Conservation (phyloP, 1,140 invertebrate species). For the Drosophila sp. region DNA sequence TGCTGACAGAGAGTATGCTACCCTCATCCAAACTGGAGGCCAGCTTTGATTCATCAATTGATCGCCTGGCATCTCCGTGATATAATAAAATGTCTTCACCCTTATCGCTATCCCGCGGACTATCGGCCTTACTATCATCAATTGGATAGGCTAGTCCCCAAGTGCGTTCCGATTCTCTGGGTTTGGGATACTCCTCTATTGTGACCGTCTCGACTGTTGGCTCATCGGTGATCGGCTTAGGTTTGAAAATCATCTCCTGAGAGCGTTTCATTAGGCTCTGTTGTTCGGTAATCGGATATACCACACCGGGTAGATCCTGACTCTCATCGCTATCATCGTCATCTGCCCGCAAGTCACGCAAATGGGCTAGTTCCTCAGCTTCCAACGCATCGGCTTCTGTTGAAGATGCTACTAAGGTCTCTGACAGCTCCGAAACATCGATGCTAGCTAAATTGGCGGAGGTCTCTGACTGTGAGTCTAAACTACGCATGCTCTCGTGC, state of each 20-base stretch:
- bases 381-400: slow-evolving; percentile 83
- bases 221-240: slow-evolving; percentile 82
- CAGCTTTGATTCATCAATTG: slow-evolving; percentile 81
- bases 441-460: slow-evolving; percentile 94
- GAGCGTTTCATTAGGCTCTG: slow-evolving; percentile 92
- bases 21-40: slow-evolving; percentile 85
- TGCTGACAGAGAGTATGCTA: slow-evolving; percentile 84
- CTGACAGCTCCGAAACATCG: slow-evolving; percentile 94
- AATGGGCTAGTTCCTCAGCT: slow-evolving; percentile 64
- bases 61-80: slow-evolving; percentile 63
- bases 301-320: slow-evolving; percentile 49
- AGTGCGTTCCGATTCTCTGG: slow-evolving; percentile 70
- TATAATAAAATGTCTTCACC: slow-evolving; percentile 75
- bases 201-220: slow-evolving; percentile 30
- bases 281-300: slow-evolving; percentile 81
- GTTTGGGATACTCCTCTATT: slow-evolving; percentile 76
- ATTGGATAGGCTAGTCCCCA: slow-evolving; percentile 75
- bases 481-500: slow-evolving; percentile 93
- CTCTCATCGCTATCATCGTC: slow-evolving; percentile 79
- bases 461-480: slow-evolving; percentile 94
- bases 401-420: slow-evolving; percentile 93
- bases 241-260: slow-evolving; percentile 94
- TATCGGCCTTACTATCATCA: slow-evolving; percentile 62
- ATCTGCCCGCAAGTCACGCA: slow-evolving; percentile 64
- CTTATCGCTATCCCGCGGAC: slow-evolving; percentile 61